Evolutionary conservation across 2,888 invertebrate genomes (phyloP), one percentile per base, ranked within the genome.

Genomic region (Andrena minutula): DNA sequence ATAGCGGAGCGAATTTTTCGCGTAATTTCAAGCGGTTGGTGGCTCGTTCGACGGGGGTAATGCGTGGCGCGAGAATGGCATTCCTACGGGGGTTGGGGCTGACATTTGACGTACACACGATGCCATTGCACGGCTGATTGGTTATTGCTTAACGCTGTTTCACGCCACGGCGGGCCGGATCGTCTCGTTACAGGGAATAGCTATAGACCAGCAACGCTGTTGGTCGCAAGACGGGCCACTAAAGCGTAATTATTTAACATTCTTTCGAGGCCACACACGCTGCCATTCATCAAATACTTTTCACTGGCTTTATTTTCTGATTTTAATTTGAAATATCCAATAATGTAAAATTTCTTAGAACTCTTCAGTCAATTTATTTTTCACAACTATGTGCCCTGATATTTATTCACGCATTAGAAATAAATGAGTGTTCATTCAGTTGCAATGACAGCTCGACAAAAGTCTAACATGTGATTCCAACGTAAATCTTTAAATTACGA

Each of bases 71-170:
- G 23, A 56, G 66, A 30, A 51, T 49, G 60, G 28, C 41, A 69
- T 81, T 76, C 32, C 81, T 76, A 23, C 30, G 30, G 10, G 53
- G 56, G 73, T 26, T 66, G 63, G 53, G 71, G 82, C 53, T 84
- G 90, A 89, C 89, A 86, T 90, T 91, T 90, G 90, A 90, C 88
- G 87, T 89, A 85, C 85, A 86, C 82, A 79, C 88, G 83, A 86
- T 83, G 88, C 82, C 65, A 75, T 85, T 79, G 72, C 85, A 90
- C 89, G 86, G 87, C 75, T 88, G 89, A 92, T 92, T 87, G 91
- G 90, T 91, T 89, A 91, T 90, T 90, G 90, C 90, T 90, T 90
- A 90, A 91, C 87, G 87, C 74, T 83, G 88, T 90, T 92, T 91
- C 89, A 88, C 85, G 89, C 86, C 65, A 75, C 73, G 68, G 60